These are phyloP conservation scores for Ypsolopha sequella DNA, from an alignment of 2,888 invertebrate genomes.

Conservation along the genomic window DNA sequence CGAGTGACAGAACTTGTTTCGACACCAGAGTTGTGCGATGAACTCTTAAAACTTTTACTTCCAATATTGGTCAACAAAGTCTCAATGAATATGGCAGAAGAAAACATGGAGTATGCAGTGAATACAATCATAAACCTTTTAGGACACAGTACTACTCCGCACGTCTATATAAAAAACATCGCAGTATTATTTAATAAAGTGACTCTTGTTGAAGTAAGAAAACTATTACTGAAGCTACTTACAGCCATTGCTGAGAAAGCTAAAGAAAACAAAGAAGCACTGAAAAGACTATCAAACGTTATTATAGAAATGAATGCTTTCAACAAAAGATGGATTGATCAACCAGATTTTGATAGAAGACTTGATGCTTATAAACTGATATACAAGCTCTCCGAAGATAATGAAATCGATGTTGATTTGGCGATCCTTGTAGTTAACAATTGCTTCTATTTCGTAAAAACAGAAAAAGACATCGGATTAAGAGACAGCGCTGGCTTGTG, in stretches of 20 bases:
- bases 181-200: conserved; percentile 81
- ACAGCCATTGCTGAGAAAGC: conserved; percentile 67
- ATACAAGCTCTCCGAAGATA: conserved; percentile 57
- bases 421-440: conserved; percentile 84
- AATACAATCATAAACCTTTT: conserved; percentile 82
- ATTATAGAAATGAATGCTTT: conserved; percentile 85
- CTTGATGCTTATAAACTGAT: conserved; percentile 83
- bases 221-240: conserved; percentile 75
- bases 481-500: conserved; percentile 83
- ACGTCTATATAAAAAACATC: conserved; percentile 76
- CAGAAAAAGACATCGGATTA: conserved; percentile 87
- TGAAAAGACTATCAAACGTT: conserved; percentile 66
- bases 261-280: conserved; percentile 35
- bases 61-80: conserved; percentile 80
- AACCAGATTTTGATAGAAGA: conserved; percentile 90
- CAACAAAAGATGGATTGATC: conserved; percentile 91
- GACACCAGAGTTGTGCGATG: conserved; percentile 76
- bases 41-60: conserved; percentile 76
- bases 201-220: conserved; percentile 74
- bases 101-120: conserved; percentile 77
- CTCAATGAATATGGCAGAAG: conserved; percentile 72
- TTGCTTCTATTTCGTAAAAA: conserved; percentile 81
- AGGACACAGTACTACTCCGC: conserved; percentile 74
- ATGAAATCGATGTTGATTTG: conserved; percentile 72
- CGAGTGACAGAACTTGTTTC: conserved; percentile 81